Evolutionary conservation across 1,140 invertebrate species (phyloP), one percentile per base, ranked within the genome.

Genomic region (Diachasma alloeum): DNA sequence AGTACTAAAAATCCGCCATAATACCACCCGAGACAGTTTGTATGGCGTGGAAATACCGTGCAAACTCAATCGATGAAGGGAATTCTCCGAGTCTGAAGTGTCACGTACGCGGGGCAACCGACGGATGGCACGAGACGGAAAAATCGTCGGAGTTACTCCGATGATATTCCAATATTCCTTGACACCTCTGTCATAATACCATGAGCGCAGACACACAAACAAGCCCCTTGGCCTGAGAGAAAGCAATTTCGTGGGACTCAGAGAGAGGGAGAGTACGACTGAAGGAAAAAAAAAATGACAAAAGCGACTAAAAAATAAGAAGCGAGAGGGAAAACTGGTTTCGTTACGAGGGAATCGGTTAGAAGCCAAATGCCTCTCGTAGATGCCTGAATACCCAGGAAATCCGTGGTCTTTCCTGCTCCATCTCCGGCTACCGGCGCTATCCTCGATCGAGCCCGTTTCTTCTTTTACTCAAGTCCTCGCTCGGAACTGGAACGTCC

Each of bases 361-460:
- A 26, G 42, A 15, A 75, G 73, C 31, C 24, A 75, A 75, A 75
- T 75, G 73, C 73, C 63, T 69, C 37, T 69, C 42, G 22, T 75
- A 69, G 73, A 75, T 75, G 73, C 42, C 37, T 75, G 63, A 75
- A 75, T 75, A 75, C 44, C 63, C 73, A 75, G 73, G 73, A 75
- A 69, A 75, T 75, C 73, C 73, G 63, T 26, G 24, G 63, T 75
- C 66, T 75, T 75, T 75, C 73, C 73, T 75, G 22, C 44, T 75
- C 42, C 42, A 68, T 75, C 66, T 66, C 73, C 63, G 37, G 37
- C 36, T 67, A 67, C 22, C 59, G 59, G 59, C 26, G 59, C 59
- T 63, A 63, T 63, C 59, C 59, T 13, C 59, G 59, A 63, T 63
- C 24, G 59, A 63, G 48, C 48, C 31, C 31, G 6, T 31, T 3